Conservation (phyloP, 2,797 vertebrate genomes). For the Myoxocephalus aenaeus region DNA sequence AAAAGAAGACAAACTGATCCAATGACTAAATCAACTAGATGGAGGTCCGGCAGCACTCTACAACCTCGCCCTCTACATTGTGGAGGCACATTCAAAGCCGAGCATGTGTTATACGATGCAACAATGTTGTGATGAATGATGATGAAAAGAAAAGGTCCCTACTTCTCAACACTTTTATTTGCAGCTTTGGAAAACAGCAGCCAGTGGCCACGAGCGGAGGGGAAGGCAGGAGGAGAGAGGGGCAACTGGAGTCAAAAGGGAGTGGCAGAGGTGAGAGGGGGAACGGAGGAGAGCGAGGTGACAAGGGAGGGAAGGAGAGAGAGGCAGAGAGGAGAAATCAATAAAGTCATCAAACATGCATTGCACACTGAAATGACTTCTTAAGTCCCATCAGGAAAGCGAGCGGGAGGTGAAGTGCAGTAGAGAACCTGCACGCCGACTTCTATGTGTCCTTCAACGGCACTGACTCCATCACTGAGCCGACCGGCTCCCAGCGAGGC, state of each 20-base stretch:
- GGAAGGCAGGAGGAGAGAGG: conserved; percentile 15
- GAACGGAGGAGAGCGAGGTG: conserved; percentile 49
- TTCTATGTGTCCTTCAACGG: conserved; percentile 78
- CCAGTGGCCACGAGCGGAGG: conserved; percentile 29
- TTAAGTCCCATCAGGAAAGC: conserved; percentile 79
- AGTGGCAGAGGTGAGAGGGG: conserved; percentile 43
- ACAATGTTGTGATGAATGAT: conserved; percentile 44
- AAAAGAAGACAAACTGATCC: conserved; percentile 10
- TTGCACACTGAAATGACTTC: conserved; percentile 82
- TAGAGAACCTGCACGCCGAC: conserved; percentile 50
- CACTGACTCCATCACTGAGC: conserved; percentile 63
- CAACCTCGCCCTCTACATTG: conserved; percentile 10
- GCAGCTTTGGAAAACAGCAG: conserved; percentile 38
- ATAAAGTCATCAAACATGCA: conserved; percentile 87
- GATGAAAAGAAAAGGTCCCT: conserved; percentile 51
- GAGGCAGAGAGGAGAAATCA: conserved; percentile 75
- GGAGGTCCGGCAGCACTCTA: neutral
- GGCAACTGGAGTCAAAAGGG: conserved; percentile 64
- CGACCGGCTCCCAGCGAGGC: conserved; percentile 40
- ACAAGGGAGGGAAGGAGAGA: conserved; percentile 46
- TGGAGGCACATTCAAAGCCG: conserved; percentile 9
- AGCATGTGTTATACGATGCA: conserved; percentile 14
- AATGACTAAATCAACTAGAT: conserved; percentile 22
- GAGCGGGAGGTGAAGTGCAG: conserved; percentile 65
- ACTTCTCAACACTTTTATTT: conserved; percentile 34